Base-by-base conservation (phyloP, 1,140 invertebrate genomes). In the Lethrus apterus region DNA sequence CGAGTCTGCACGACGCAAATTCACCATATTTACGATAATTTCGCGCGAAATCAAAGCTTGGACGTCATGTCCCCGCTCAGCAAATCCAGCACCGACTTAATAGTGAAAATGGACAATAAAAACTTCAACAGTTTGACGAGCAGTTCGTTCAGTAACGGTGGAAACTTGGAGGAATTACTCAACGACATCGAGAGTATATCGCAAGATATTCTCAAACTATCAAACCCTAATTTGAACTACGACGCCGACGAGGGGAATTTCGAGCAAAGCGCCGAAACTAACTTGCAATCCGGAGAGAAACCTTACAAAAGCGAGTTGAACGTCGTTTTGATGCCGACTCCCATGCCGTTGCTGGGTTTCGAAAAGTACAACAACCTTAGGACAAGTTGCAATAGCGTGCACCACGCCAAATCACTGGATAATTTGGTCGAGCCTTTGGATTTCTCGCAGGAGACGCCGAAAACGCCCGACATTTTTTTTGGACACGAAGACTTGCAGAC, bases 161-260 rank as follows among this genome's bases (percentile, higher is more conserved):
- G 68, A 0, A 72, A 73, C 41, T 48, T 73, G 36, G 71, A 73
- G 35, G 64, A 72, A 7, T 59, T 73, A 31, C 49, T 73, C 0
- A 70, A 73, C 44, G 70, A 73, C 43, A 72, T 73, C 2, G 68
- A 72, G 54, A 66, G 66, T 0, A 71, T 73, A 35, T 73, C 71
- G 1, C 63, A 71, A 36, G 70, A 69, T 26, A 69, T 69, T 4
- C 44, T 69, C 5, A 51, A 47, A 29, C 51, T 56, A 9, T 48
- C 54, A 13, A 48, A 33, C 20, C 26, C 33, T 30, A 47, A 31
- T 20, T 40, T 33, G 11, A 54, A 29, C 9, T 51, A 23, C 44
- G 48, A 51, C 30, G 35, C 18, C 5, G 30, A 18, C 9, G 35
- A n/a, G 18, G 29, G 30, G 15, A 14, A 31, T 18, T 36, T 11